Percentiles rank a stretch among this genome's conserved stretches.
These are phyloP conservation scores for Sebastes iracundus DNA, from an alignment of 2,797 vertebrate genomes.

Conservation along the genomic window DNA sequence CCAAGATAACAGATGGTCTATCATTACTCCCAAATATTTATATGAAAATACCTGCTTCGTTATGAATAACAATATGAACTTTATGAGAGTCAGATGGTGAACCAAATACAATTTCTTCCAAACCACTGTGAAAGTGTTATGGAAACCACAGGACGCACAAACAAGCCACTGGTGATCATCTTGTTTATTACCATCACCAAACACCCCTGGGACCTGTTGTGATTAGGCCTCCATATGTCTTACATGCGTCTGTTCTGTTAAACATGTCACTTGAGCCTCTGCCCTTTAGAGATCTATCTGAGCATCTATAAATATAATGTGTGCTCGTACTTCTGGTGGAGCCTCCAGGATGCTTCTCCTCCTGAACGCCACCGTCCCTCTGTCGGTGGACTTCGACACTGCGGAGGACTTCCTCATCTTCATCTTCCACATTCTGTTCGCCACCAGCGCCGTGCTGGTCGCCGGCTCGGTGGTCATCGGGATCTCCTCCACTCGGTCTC, in stretches of 20 bases:
- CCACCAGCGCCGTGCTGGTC: slow-evolving; percentile 75
- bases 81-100: no score
- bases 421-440: slow-evolving; percentile 81
- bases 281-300: slow-evolving; percentile 15
- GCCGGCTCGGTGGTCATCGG: slow-evolving; percentile 81
- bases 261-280: neutral
- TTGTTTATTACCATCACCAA: neutral
- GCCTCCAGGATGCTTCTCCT: slow-evolving; percentile 64
- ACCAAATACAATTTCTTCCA: no score
- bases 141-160: neutral
- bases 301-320: slow-evolving; percentile 41
- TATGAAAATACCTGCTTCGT: no score
- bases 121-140: neutral
- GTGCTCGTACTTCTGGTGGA: neutral
- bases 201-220: neutral
- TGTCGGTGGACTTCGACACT: slow-evolving; percentile 80
- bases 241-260: neutral
- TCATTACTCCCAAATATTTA: no score
- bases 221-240: neutral
- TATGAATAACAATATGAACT: no score
- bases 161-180: neutral
- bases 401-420: slow-evolving; percentile 81
- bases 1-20: no score
- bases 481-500: slow-evolving; percentile 70
- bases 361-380: slow-evolving; percentile 66